phyloP scores from a whole-genome alignment of 2,797 vertebrate genomes.

The Hippocampus kuda region DNA sequence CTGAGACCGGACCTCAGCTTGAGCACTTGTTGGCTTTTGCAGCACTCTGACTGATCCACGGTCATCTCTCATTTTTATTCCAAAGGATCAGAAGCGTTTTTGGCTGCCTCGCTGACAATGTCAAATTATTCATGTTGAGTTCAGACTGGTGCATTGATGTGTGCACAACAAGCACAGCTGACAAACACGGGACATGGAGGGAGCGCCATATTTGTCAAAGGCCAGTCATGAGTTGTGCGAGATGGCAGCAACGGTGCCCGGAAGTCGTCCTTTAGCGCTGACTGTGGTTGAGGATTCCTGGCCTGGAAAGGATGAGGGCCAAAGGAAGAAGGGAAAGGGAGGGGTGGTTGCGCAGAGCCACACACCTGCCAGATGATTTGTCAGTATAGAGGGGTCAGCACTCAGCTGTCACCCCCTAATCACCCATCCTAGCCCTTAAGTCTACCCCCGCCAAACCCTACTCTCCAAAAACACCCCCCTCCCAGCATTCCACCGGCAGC shows the following conservation, averaged over 20 bases:
- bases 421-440: constrained; percentile 62
- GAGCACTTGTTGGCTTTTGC: constrained; percentile 32
- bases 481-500: constrained; percentile 64
- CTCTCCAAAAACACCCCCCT: constrained; percentile 54
- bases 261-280: constrained; percentile 71
- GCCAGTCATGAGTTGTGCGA: constrained; percentile 33
- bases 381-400: constrained; percentile 76
- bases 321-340: constrained; percentile 7
- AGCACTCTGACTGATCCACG: constrained; percentile 24
- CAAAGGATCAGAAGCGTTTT: constrained; percentile 29
- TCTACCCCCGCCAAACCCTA: constrained; percentile 36
- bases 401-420: constrained; percentile 80
- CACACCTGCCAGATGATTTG: constrained; percentile 80
- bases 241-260: constrained; percentile 42
- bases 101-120: constrained; percentile 27
- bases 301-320: constrained; percentile 49
- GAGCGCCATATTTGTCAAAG: constrained; percentile 24
- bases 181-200: constrained; percentile 17
- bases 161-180: constrained; percentile 20
- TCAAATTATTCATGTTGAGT: constrained; percentile 5
- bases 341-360: constrained; percentile 35
- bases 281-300: constrained; percentile 54
- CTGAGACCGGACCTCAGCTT: constrained; percentile 15
- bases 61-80: constrained; percentile 34
- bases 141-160: neutral